Evolutionary conservation across 2,888 invertebrate genomes (phyloP).

Genomic region (Xylocampa areola): DNA sequence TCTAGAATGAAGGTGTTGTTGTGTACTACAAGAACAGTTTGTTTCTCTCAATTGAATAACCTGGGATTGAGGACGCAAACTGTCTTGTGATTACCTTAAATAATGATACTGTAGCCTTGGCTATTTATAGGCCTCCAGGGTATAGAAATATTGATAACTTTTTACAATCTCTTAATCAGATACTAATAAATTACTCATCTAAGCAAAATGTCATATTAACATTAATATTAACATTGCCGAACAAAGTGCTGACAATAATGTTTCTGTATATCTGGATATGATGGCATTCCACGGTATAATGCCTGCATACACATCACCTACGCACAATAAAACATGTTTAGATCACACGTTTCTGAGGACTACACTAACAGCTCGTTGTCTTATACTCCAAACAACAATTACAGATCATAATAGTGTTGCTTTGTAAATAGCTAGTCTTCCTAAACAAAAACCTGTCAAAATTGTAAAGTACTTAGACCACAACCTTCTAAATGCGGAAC

Average conservation of each 20-base stretch:
- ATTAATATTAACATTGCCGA: slow-evolving; percentile 7
- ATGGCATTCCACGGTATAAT: slow-evolving; percentile 17
- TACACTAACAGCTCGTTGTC: slow-evolving; percentile 4
- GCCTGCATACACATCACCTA: slow-evolving; percentile 15
- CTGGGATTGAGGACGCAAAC: slow-evolving; percentile 6
- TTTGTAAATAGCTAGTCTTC: slow-evolving; percentile 1
- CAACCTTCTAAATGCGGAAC: background rate
- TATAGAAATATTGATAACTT: too few relatives aligned
- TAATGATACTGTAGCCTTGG: too few relatives aligned
- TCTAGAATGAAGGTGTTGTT: too few relatives aligned
- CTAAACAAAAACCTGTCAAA: slow-evolving; percentile 6
- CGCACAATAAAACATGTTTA: slow-evolving; percentile 15
- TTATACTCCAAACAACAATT: slow-evolving; percentile 7
- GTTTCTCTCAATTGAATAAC: slow-evolving; percentile 6
- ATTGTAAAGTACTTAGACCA: background rate
- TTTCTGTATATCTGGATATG: slow-evolving; percentile 11
- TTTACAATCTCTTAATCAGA: too few relatives aligned
- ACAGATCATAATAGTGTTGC: slow-evolving; percentile 16
- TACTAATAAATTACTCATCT: slow-evolving; percentile 6
- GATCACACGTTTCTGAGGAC: slow-evolving; percentile 13
- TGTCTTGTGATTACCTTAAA: too few relatives aligned
- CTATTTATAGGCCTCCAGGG: too few relatives aligned
- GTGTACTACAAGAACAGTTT: too few relatives aligned
- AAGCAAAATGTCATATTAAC: slow-evolving; percentile 2
- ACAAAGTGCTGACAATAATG: background rate